These are phyloP conservation scores for Hecatera dysodea DNA, from an alignment of 2,888 invertebrate species.

Conservation along the genomic window DNA sequence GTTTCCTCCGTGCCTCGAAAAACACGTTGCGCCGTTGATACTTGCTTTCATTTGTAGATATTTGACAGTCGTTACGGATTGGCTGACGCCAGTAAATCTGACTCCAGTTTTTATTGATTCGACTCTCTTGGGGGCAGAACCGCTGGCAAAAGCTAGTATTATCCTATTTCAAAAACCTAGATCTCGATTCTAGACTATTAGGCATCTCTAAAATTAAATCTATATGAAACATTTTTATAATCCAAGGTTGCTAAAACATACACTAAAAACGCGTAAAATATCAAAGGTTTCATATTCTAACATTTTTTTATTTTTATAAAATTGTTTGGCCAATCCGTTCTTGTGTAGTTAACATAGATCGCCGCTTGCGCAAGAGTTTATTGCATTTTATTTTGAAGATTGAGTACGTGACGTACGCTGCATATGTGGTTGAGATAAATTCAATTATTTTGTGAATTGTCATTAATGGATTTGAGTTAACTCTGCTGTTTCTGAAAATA, in stretches of 20 bases:
- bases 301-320: slow-evolving; percentile 30
- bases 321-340: slow-evolving; percentile 19
- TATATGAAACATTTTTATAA: neutral
- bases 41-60: no score
- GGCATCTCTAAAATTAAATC: neutral
- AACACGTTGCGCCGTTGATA: no score
- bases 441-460: neutral
- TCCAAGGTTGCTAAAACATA: slow-evolving; percentile 11
- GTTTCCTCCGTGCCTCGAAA: no score
- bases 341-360: slow-evolving; percentile 22
- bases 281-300: neutral
- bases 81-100: no score
- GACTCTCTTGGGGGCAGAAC: neutral
- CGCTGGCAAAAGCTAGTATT: neutral
- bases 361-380: slow-evolving; percentile 42
- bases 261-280: neutral
- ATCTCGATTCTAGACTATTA: neutral
- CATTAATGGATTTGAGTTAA: slow-evolving; percentile 2
- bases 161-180: neutral
- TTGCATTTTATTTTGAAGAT: slow-evolving; percentile 47
- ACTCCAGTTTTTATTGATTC: no score
- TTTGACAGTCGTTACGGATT: no score
- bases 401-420: neutral
- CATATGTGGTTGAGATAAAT: slow-evolving; percentile 12
- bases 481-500: neutral